Evolutionary conservation across 2,888 invertebrate genomes (phyloP).

Genomic region (Archips crataeganus): DNA sequence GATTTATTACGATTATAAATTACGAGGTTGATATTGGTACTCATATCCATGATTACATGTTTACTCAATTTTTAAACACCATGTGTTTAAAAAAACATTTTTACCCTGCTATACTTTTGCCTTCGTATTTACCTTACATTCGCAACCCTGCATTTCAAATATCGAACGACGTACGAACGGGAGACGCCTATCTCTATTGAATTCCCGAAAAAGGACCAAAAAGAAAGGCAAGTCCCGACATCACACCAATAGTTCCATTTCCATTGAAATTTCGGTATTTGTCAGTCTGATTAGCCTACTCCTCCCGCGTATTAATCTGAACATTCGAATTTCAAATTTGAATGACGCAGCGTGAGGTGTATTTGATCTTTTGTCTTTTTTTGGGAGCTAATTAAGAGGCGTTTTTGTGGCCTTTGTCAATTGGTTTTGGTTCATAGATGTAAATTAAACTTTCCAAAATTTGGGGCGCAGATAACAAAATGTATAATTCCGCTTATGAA

Average conservation of each 20-base stretch:
- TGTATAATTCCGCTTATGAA: background rate
- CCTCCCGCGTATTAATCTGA: slow-evolving; percentile 58
- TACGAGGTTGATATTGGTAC: too few relatives aligned
- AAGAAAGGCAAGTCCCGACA: slow-evolving; percentile 70
- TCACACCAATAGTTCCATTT: slow-evolving; percentile 70
- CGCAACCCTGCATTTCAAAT: slow-evolving; percentile 74
- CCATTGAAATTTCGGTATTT: slow-evolving; percentile 80
- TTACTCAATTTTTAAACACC: background rate
- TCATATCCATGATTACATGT: too few relatives aligned
- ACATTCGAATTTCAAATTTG: slow-evolving; percentile 62
- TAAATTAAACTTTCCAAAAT: slow-evolving; percentile 3
- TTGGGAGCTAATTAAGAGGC: slow-evolving; percentile 46
- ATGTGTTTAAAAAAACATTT: background rate
- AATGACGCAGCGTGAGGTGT: slow-evolving; percentile 79
- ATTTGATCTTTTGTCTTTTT: slow-evolving; percentile 58
- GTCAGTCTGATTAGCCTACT: slow-evolving; percentile 83
- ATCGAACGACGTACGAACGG: slow-evolving; percentile 74
- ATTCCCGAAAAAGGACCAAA: slow-evolving; percentile 81
- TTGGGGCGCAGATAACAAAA: background rate
- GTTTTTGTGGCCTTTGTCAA: slow-evolving; percentile 35
- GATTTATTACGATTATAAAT: background rate
- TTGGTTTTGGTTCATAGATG: background rate
- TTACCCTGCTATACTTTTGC: background rate
- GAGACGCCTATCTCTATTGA: slow-evolving; percentile 83
- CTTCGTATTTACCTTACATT: slow-evolving; percentile 11